phyloP scores from a whole-genome alignment of 2,113 vertebrate species.

The Oryzias javanicus region DNA sequence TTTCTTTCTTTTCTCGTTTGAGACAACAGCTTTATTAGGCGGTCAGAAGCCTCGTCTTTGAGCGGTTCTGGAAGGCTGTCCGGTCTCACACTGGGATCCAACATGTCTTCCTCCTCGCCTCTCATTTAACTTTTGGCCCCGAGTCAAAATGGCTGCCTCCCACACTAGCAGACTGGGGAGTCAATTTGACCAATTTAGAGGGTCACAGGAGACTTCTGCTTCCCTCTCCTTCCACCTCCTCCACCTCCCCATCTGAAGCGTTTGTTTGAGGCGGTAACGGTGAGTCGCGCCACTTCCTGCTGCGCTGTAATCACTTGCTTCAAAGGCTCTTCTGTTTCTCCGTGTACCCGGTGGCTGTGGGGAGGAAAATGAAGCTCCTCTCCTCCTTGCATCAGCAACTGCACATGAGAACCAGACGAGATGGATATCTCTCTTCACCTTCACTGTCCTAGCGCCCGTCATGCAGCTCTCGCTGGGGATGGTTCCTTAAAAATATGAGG shows the following conservation, averaged over 20 bases:
- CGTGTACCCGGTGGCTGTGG: constrained; percentile 25
- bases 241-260: constrained; percentile 11
- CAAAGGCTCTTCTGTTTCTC: constrained; percentile 54
- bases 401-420: constrained; percentile 34
- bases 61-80: constrained; percentile 36
- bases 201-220: constrained; percentile 66
- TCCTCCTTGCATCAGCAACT: constrained; percentile 36
- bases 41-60: neutral
- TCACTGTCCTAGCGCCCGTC: constrained; percentile 40
- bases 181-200: constrained; percentile 71
- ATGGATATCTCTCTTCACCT: constrained; percentile 52
- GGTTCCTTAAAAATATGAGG: constrained; percentile 19
- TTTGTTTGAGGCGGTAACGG: constrained; percentile 48
- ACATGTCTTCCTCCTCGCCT: constrained; percentile 55
- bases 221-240: constrained; percentile 7
- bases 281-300: constrained; percentile 47
- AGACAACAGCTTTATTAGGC: neutral
- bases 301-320: constrained; percentile 68
- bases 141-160: constrained; percentile 67
- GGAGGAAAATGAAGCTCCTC: constrained; percentile 37
- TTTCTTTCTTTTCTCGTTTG: neutral
- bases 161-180: constrained; percentile 51
- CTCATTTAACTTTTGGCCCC: constrained; percentile 63
- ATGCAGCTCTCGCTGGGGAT: constrained; percentile 28
- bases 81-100: constrained; percentile 54